Base-by-base conservation (phyloP, 2,888 invertebrate genomes). In the Volucella inflata region DNA sequence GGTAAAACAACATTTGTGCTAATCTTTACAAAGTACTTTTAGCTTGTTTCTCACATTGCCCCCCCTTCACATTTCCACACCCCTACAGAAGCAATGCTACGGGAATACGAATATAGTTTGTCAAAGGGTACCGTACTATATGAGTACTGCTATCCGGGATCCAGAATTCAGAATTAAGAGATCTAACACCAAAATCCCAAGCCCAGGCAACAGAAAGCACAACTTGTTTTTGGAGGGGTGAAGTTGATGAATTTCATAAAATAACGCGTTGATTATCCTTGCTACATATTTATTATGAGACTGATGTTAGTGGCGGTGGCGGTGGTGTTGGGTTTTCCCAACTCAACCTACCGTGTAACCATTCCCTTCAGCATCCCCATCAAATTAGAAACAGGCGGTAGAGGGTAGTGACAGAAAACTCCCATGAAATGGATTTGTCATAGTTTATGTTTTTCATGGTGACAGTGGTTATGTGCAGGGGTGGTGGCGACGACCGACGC, bases 1-100 rank as follows among this genome's bases (percentile, higher is more conserved):
- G 80, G 81, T 85, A 81, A 81, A 85, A 85, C 85, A 85, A 85
- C 85, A 85, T 85, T 85, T 81, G 85, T 85, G 85, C 76, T 85
- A 81, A 85, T 85, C 85, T 85, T 81, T 77, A 85, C 81, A 85
- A 85, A 85, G 80, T 81, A 85, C 85, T 85, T 85, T 81, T 81
- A 81, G 81, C 77, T 81, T 85, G 72, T 81, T 76, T 77, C 62
- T 76, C 68, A 76, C 81, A 72, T 72, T 76, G 60, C 62, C 51
- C 38, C 38, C 50, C 59, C 42, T 60, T 48, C 17, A 12, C 30
- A 42, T 55, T n/a, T n/a, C n/a, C 53, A 38, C 38, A 38, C 16
- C 14, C n/a, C 53, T 9, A 4, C 14, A 38, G 59, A 53, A 55
- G 14, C 67, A 10, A 30, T 21, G 21, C 21, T 0, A 21, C 0